A percentile compares a stretch with the other conserved stretches of the same genome.
phyloP scores from a whole-genome alignment of 1,140 invertebrate genomes.

The Hylaeus anthracinus region DNA sequence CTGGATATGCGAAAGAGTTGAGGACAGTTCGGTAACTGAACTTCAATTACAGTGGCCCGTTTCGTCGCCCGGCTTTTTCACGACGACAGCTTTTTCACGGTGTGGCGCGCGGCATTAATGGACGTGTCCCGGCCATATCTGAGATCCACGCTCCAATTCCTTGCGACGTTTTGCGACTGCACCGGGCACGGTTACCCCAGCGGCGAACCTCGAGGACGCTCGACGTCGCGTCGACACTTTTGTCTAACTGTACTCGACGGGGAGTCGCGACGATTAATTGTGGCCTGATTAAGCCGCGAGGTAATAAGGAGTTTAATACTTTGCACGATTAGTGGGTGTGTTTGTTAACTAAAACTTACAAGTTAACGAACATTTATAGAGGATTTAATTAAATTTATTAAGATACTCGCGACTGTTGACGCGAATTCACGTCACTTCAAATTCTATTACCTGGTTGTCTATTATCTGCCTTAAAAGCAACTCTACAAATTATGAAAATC shows the following conservation, averaged over 20 bases:
- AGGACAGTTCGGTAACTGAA: slow-evolving; percentile 26
- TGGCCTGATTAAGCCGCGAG: slow-evolving; percentile 28
- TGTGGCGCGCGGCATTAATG: slow-evolving; percentile 69
- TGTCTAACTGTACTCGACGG: slow-evolving; percentile 56
- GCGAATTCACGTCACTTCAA: too few species aligned
- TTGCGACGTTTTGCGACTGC: slow-evolving; percentile 49
- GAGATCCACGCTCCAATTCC: slow-evolving; percentile 74
- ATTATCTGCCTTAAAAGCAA: too few species aligned
- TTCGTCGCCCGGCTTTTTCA: slow-evolving; percentile 69
- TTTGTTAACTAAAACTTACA: too few species aligned
- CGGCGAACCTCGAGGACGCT: slow-evolving; percentile 6
- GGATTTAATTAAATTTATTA: too few species aligned
- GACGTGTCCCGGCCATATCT: slow-evolving; percentile 68
- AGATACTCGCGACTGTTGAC: too few species aligned
- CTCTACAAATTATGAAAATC: too few species aligned
- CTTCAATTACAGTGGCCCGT: slow-evolving; percentile 58
- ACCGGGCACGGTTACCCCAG: not conserved
- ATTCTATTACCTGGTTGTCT: too few species aligned
- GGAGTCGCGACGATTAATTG: slow-evolving; percentile 43
- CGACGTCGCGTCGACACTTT: slow-evolving; percentile 53
- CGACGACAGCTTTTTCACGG: slow-evolving; percentile 73
- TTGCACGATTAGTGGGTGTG: too few species aligned
- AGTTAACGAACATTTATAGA: too few species aligned
- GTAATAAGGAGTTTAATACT: too few species aligned
- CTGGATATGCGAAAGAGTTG: slow-evolving; percentile 17